Base-by-base conservation (phyloP, 2,888 invertebrate genomes). In the Watsonalla cultraria region DNA sequence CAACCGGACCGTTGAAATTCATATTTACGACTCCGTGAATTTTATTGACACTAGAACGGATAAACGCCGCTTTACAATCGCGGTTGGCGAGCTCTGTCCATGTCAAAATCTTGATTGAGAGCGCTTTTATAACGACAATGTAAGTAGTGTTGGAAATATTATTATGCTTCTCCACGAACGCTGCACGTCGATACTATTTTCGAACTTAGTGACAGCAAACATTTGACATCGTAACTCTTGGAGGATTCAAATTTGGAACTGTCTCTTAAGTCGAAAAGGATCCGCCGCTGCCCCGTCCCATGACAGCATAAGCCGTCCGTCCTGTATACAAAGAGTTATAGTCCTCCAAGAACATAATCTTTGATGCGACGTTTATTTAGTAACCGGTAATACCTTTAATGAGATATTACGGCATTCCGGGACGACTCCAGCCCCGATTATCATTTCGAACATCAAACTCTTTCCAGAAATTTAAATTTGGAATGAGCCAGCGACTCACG, bases 391-490 rank as follows among this genome's bases (percentile, higher is more conserved):
- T 68, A 59, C 66, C 58, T 66, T 82, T 86, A 86, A 86, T 84
- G 87, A 86, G 85, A 82, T 84, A 85, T 86, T 83, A 84, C 82
- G 76, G 79, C 84, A 86, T 86, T 84, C 86, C 84, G 72, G 70
- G 77, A 74, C 79, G 77, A 74, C 70, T 78, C 74, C 68, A 68
- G 67, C 68, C n/a, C 68, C 80, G 85, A 86, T 84, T 85, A 86
- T 86, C 86, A 81, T 84, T 78, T 72, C 77, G 75, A 80, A 81
- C 82, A 81, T 82, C 84, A 81, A 85, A 86, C 85, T 85, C 82
- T 86, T 88, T 84, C 80, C 82, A 85, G 84, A 85, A 86, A 82
- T 84, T 82, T 86, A 86, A 86, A 86, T 87, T 85, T 84, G 78
- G 85, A 84, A 84, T 75, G 77, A 73, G 69, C 67, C 76, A 73